Base-by-base conservation (phyloP, 1,140 invertebrate genomes). In the Pantala flavescens region DNA sequence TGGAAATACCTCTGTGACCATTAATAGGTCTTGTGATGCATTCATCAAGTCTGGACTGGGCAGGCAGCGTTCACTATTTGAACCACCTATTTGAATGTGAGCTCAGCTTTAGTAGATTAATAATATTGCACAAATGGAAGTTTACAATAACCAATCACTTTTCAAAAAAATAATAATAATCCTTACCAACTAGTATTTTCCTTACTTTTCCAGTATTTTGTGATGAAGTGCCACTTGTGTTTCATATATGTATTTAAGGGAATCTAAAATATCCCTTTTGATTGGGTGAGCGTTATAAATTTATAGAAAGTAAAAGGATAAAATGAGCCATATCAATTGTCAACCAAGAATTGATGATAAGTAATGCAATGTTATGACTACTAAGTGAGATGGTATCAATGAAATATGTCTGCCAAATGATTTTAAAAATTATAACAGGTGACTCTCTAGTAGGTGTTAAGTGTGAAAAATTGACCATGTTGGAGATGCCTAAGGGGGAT, bases 171-270 rank as follows among this genome's bases (percentile, higher is more conserved):
- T 23, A 43, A 74, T 23, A 43, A 74, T 63, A 74, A 24, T 74
- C 73, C 73, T 74, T 74, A 74, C 73, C 73, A 74, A 70, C 23
- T 74, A 74, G 73, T 74, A 74, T 74, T 74, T 74, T 74, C 55
- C 73, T 70, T 74, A 55, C 55, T 74, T 74, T 74, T 74, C 73
- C 73, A 74, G 73, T 74, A 74, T 74, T 74, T 74, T 74, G 73
- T 74, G 73, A 74, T 74, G 43, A 74, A 74, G 73, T 74, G 73
- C 73, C 73, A 74, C 73, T 70, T 70, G 55, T 74, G 73, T 74
- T 74, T 74, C 73, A 74, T 74, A 74, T 19, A 63, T 70, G 43
- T 55, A 55, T 74, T 74, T 55, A 74, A 74, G 73, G 73, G 49
- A 63, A 74, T 74, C 24, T 74, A 19, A 23, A 74, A 42, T 74